phyloP scores from a whole-genome alignment of 1,140 invertebrate genomes.

The Aphelenchoides fujianensis region DNA sequence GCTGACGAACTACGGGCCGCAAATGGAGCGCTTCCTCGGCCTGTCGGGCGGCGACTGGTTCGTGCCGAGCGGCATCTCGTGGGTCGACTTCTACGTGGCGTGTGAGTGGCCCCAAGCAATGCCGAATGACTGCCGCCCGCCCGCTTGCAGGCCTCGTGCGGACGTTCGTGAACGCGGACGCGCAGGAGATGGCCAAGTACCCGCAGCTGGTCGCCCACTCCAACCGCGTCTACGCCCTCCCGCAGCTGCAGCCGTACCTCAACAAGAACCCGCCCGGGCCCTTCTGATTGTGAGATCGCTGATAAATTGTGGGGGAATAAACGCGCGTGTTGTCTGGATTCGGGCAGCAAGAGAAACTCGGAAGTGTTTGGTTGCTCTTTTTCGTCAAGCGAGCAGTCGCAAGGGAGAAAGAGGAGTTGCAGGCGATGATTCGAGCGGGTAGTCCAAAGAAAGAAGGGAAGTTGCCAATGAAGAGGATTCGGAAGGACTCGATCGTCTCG shows the following conservation, averaged over 20 bases:
- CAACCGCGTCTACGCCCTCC: background rate
- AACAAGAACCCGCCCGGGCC: background rate
- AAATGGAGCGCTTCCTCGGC: background rate
- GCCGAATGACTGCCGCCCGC: background rate
- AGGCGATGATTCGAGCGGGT: no score
- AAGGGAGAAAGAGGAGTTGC: no score
- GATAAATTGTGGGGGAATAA: no score
- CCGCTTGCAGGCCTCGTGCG: background rate
- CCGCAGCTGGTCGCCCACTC: background rate
- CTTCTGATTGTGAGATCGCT: conserved; percentile 1
- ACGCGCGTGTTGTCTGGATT: no score
- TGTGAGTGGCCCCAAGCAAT: background rate
- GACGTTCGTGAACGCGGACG: background rate
- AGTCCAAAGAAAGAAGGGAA: no score
- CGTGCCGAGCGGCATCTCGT: background rate
- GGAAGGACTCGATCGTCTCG: no score
- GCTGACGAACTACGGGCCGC: background rate
- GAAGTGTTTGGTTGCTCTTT: no score
- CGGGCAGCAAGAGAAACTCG: no score
- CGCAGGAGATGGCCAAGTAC: background rate
- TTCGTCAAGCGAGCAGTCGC: no score
- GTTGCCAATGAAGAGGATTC: no score
- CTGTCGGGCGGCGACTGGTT: background rate
- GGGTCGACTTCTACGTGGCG: background rate
- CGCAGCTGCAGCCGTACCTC: background rate